Evolutionary conservation across 1,140 invertebrate species (phyloP), one percentile per base, ranked within the genome.

Genomic region (Mesaphorura yosii): DNA sequence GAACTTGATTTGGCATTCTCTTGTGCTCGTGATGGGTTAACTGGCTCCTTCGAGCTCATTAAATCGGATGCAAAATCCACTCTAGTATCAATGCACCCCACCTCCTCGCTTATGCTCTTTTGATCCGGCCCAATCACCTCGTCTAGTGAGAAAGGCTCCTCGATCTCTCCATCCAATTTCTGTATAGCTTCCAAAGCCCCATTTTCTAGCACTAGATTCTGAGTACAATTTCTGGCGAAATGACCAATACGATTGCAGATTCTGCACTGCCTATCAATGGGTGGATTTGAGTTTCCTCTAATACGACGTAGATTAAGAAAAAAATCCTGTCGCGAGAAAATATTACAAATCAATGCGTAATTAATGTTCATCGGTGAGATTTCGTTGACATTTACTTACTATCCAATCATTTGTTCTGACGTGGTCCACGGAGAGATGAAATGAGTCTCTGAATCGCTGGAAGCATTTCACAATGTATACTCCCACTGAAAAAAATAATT

Each of bases 201-300:
- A n/a, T n/a, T n/a, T n/a, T n/a, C n/a, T n/a, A n/a, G n/a, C n/a
- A n/a, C n/a, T n/a, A n/a, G n/a, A n/a, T n/a, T n/a, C n/a, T n/a
- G n/a, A n/a, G 48, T 55, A 42, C 78, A 80, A 28, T 78, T 72
- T 55, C 73, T 72, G 2, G 72, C 72, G 55, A 76, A 71, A 64
- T 80, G 78, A 27, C 78, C 78, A 54, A 77, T 77, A 62, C 74
- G 74, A 40, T 74, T 72, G 65, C 78, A 80, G 19, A 70, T 64
- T 25, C 72, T 68, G 64, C 78, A 80, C 26, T 76, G 72, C 23
- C 76, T 62, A 59, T 77, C 76, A 60, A 73, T 74, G 5, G 77
- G 77, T 17, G 73, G 74, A 15, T 67, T 64, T n/a, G 71, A 71
- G 25, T 71, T 42, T 7, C 50, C 38, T 22, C 51, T 46, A n/a